phyloP scores from a whole-genome alignment of 1,140 invertebrate genomes.

The Nymphalis io region DNA sequence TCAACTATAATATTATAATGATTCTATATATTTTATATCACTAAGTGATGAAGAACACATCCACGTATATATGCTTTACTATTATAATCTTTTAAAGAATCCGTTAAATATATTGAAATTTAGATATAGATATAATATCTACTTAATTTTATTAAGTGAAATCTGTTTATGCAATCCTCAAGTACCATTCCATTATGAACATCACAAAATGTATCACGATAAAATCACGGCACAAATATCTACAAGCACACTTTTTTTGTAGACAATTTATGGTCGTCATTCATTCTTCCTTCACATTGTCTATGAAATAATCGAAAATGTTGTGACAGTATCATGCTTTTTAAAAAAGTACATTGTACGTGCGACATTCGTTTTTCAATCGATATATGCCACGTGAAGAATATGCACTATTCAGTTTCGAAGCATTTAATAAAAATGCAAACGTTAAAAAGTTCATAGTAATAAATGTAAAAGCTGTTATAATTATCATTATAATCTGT shows the following conservation, averaged over 20 bases:
- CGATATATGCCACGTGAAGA: too few species aligned
- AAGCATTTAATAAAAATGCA: neutral
- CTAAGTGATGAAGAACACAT: constrained; percentile 60
- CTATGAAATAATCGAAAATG: neutral
- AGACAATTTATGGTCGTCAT: constrained; percentile 9
- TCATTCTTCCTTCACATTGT: neutral
- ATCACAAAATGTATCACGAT: constrained; percentile 52
- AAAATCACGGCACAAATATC: constrained; percentile 22
- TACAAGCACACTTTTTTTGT: constrained; percentile 8
- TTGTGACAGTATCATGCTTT: too few species aligned
- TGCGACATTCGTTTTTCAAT: too few species aligned
- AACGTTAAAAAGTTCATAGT: neutral
- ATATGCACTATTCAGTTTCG: too few species aligned
- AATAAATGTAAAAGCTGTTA: too few species aligned
- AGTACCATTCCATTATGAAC: constrained; percentile 46
- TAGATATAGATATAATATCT: constrained; percentile 42
- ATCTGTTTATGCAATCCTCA: constrained; percentile 44
- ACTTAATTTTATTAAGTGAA: constrained; percentile 73
- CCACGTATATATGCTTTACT: constrained; percentile 16
- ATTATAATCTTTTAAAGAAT: constrained; percentile 43
- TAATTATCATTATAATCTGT: neutral
- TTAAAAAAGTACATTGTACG: too few species aligned
- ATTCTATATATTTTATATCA: constrained; percentile 59
- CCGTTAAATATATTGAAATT: constrained; percentile 55
- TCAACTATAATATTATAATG: constrained; percentile 49